Conservation (phyloP, 1,140 invertebrate genomes). For the Brachionus koreanus region DNA sequence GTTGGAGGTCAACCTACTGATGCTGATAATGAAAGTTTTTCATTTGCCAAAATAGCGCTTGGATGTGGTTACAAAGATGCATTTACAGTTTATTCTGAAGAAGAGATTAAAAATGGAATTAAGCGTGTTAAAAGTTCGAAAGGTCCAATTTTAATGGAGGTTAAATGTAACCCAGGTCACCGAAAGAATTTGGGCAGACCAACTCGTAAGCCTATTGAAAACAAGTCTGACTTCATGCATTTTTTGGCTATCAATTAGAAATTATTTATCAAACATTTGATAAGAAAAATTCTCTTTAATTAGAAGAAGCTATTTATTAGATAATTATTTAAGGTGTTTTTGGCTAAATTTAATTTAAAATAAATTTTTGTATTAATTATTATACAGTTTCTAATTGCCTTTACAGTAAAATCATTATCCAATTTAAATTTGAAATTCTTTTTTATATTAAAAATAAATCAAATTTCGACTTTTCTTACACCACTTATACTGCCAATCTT, state of each 20-base stretch:
- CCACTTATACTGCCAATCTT: too few relatives aligned
- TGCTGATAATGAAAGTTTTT: slow-evolving; percentile 52
- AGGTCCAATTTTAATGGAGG: slow-evolving; percentile 59
- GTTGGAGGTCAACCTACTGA: slow-evolving; percentile 60
- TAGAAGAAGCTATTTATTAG: too few relatives aligned
- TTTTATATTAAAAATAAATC: too few relatives aligned
- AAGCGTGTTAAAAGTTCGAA: slow-evolving; percentile 46
- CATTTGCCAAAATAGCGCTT: slow-evolving; percentile 52
- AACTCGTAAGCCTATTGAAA: slow-evolving; percentile 57
- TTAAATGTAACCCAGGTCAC: slow-evolving; percentile 55
- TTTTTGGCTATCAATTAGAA: slow-evolving; percentile 52
- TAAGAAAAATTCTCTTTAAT: too few relatives aligned
- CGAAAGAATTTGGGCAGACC: slow-evolving; percentile 58
- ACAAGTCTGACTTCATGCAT: slow-evolving; percentile 60
- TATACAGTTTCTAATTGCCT: too few relatives aligned
- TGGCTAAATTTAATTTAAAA: too few relatives aligned
- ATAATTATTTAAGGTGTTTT: too few relatives aligned
- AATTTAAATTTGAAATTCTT: too few relatives aligned
- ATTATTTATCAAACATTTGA: neutral
- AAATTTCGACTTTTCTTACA: too few relatives aligned
- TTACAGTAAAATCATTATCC: too few relatives aligned
- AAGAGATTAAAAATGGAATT: slow-evolving; percentile 52
- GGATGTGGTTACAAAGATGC: slow-evolving; percentile 58
- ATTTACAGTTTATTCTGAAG: slow-evolving; percentile 51
- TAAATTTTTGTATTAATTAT: too few relatives aligned